phyloP scores from a whole-genome alignment of 2,888 invertebrate species.

The Automeris io region DNA sequence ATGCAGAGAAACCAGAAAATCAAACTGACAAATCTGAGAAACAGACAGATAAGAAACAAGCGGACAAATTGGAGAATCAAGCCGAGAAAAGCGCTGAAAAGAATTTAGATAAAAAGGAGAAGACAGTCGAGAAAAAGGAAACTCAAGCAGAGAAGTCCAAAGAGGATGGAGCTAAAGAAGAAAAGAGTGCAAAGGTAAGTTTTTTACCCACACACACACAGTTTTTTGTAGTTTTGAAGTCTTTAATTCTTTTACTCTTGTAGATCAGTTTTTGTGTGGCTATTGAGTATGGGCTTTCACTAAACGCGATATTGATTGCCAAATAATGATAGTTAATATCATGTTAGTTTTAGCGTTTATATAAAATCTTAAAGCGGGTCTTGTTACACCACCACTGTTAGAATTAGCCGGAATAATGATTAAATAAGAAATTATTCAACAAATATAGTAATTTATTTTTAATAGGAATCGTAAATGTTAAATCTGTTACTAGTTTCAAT shows the following conservation, averaged over 20 bases:
- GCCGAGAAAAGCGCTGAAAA: conserved; percentile 18
- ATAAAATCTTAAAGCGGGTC: too few relatives aligned
- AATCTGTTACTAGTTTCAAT: too few relatives aligned
- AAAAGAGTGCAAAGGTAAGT: conserved; percentile 46
- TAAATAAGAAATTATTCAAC: too few relatives aligned
- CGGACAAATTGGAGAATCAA: conserved; percentile 13
- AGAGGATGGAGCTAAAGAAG: conserved; percentile 33
- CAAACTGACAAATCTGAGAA: conserved; percentile 13
- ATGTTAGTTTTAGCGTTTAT: too few relatives aligned
- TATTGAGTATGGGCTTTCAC: conserved; percentile 1
- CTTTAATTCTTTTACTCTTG: neutral
- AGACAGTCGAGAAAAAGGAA: conserved; percentile 18
- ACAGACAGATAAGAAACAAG: conserved; percentile 17
- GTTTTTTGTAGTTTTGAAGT: neutral
- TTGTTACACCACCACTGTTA: too few relatives aligned
- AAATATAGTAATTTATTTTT: too few relatives aligned
- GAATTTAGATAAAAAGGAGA: conserved; percentile 17
- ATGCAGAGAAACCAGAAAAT: conserved; percentile 6
- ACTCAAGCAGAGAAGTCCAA: conserved; percentile 25
- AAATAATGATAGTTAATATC: too few relatives aligned
- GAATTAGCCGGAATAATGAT: too few relatives aligned
- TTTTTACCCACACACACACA: conserved; percentile 3
- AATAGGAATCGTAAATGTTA: too few relatives aligned
- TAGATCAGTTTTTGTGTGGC: neutral
- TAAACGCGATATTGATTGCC: neutral